Base-by-base conservation (phyloP, 2,113 vertebrate genomes). In the Crotalus tigris region DNA sequence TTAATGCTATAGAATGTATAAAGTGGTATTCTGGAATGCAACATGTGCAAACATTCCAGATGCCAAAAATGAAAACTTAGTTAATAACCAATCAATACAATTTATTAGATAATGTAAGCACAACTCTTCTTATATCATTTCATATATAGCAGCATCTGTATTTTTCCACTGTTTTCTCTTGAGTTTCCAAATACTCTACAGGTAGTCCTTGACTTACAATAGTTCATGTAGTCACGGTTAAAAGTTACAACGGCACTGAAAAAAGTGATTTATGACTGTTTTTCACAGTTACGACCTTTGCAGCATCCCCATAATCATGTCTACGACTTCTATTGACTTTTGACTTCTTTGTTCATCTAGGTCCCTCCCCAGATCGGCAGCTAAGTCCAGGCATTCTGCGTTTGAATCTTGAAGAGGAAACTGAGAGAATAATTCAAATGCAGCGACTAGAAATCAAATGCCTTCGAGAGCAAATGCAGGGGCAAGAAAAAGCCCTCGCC, bases 381-480 rank as follows among this genome's bases (percentile, higher is more conserved):
- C 75, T 87, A 1, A 4, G 93, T 8, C 2, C 95, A 39, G 33
- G 95, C 90, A 91, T 97, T 87, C 46, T 92, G 54, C 96, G 97
- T 89, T 94, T 98, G 91, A 98, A 98, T 29, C 95, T 96, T 59
- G 96, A 98, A 89, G 96, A 98, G 64, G 98, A 99, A 96, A 96
- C 90, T 0, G 96, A 97, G 93, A 97, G 97, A 90, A 98, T 98
- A 87, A 98, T 98, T 75, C 97, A 98, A 95, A 98, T 98, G 96
- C 98, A 99, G 53, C 96, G 96, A 69, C 89, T 97, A 15, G 98
- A 98, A 97, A 98, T 98, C 94, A 97, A 97, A 7, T 95, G 96
- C 17, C 97, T 98, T 44, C 94, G 95, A 94, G 96, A 98, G n/a
- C 95, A 98, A 94, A 97, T 98, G 87, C 97, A 97, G 33, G 94